Percentiles rank a stretch among this genome's conserved stretches.
These are phyloP conservation scores for Vireo altiloquus DNA, from an alignment of 2,113 vertebrate species.

Conservation along the genomic window DNA sequence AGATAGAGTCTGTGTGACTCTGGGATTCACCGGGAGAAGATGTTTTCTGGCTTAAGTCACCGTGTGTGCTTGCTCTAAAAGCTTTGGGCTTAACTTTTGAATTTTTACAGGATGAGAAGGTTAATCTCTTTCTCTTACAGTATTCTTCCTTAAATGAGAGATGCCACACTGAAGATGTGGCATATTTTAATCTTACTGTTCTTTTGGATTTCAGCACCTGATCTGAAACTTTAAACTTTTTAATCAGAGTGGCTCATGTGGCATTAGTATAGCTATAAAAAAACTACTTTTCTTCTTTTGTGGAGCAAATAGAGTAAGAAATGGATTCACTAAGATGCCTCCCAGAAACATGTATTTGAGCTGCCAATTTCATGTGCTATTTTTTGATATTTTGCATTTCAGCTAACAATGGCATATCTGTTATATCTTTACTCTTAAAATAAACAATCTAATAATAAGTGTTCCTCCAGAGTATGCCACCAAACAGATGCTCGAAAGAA, in stretches of 20 bases:
- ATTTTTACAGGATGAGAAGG: background rate
- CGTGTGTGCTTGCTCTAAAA: background rate
- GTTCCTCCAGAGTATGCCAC: background rate
- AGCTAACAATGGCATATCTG: background rate
- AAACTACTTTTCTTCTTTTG: background rate
- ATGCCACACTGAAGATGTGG: background rate
- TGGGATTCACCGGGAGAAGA: background rate
- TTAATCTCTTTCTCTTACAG: slow-evolving; percentile 6
- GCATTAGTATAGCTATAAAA: background rate
- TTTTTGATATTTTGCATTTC: background rate
- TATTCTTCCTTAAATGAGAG: background rate
- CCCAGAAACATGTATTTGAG: background rate
- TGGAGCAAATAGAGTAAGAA: background rate
- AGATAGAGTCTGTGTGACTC: background rate
- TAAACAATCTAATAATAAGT: slow-evolving; percentile 3
- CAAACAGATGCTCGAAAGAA: slow-evolving; percentile 19
- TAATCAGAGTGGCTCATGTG: background rate
- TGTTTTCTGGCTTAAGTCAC: background rate
- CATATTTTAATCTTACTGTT: background rate
- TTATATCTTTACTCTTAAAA: slow-evolving; percentile 1
- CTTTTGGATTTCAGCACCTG: background rate
- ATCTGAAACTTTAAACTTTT: background rate
- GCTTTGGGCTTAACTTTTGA: background rate
- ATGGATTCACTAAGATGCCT: background rate
- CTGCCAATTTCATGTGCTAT: background rate